Conservation (phyloP, 2,113 vertebrate genomes). For the rat (Rattus norvegicus) region GRCr8 NC_086032.1:9392001-9392500, state of each 20-base stretch:
- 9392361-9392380: constrained; percentile 98
- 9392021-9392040: background rate
- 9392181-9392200: background rate
- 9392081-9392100: background rate
- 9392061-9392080: background rate
- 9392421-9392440: constrained; percentile 99
- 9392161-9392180: background rate
- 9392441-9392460: constrained; percentile 98
- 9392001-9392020: background rate
- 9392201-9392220: background rate
- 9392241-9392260: background rate
- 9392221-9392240: constrained; percentile 14
- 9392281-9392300: background rate
- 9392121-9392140: constrained; percentile 20
- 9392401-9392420: constrained; percentile 97
- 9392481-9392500: constrained; percentile 48
- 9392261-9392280: background rate
- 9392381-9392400: constrained; percentile 99
- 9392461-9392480: constrained; percentile 97
- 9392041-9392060: constrained; percentile 3
- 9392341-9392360: constrained; percentile 98
- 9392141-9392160: background rate
- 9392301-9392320: constrained; percentile 98
- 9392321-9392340: constrained; percentile 99
- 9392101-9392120: constrained; percentile 45